These are phyloP conservation scores for Jaculus jaculus DNA, from an alignment of 2,113 vertebrate genomes.

Conservation along the genomic window DNA sequence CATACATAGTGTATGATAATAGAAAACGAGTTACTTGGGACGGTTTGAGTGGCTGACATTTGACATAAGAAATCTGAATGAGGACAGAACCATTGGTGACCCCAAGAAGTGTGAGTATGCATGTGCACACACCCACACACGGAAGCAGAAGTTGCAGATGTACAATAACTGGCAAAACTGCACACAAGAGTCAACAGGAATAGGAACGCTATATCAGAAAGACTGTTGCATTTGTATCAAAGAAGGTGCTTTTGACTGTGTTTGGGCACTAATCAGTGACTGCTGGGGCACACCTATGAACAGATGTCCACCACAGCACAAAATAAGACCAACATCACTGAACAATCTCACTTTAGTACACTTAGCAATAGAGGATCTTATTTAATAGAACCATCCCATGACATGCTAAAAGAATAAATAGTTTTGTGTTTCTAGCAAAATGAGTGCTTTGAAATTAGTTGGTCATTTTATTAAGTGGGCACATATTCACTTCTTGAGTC, in stretches of 20 bases:
- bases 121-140: too few species aligned
- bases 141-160: not conserved
- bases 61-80: not conserved
- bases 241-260: too few species aligned
- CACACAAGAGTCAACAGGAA: not conserved
- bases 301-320: not conserved
- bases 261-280: not conserved
- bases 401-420: not conserved
- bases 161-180: not conserved
- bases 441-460: not conserved
- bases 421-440: not conserved
- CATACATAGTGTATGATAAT: not conserved
- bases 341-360: not conserved
- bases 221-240: not conserved
- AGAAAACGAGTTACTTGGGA: not conserved
- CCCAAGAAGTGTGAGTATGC: not conserved
- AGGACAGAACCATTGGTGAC: not conserved
- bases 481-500: not conserved
- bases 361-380: not conserved
- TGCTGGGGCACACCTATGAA: not conserved
- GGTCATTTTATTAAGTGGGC: not conserved
- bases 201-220: not conserved
- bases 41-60: not conserved
- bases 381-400: not conserved
- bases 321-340: not conserved